Evolutionary conservation across 1,140 invertebrate genomes (phyloP), one percentile per base, ranked within the genome.

Genomic region (Philaenus spumarius): DNA sequence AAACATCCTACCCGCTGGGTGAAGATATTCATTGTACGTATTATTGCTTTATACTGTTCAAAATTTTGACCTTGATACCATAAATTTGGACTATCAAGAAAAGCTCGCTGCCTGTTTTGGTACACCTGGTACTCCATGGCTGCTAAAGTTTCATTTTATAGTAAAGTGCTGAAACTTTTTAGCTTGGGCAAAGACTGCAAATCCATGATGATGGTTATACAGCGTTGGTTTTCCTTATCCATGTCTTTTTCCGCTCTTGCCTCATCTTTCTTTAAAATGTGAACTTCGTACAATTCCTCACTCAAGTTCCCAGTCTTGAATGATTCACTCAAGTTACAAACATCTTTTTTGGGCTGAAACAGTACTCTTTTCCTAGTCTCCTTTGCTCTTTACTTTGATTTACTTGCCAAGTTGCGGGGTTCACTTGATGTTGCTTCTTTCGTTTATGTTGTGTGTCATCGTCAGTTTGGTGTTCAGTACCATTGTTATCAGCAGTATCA

Each of bases 261-360:
- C 30, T 51, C 14, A 0, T 62, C 57, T 64, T 72, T 68, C 59
- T 45, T 59, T 40, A 52, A 37, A 30, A 58, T 34, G 64, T 70
- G 68, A 55, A 54, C 43, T 51, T 63, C 52, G 30, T 64, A 69
- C 40, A 63, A 58, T 61, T 66, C 67, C 53, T 68, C 61, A n/a
- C 34, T 62, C 47, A 73, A 56, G 48, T 68, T 70, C 59, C 60
- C 62, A 48, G 58, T 57, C 66, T 69, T 66, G 63, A 60, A 64
- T 51, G 24, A 43, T 55, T 60, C 64, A 63, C 69, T 72, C n/a
- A 65, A 54, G 23, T 72, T 67, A 58, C 71, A 73, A 20, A 65
- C 60, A 63, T 73, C 70, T 64, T 73, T 74, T 60, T 65, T 67
- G 7, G 71, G 72, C 24, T 64, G 58, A 54, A 62, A 26, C 43